Evolutionary conservation across 1,140 invertebrate species (phyloP).

Genomic region (Neodiprion lecontei): DNA sequence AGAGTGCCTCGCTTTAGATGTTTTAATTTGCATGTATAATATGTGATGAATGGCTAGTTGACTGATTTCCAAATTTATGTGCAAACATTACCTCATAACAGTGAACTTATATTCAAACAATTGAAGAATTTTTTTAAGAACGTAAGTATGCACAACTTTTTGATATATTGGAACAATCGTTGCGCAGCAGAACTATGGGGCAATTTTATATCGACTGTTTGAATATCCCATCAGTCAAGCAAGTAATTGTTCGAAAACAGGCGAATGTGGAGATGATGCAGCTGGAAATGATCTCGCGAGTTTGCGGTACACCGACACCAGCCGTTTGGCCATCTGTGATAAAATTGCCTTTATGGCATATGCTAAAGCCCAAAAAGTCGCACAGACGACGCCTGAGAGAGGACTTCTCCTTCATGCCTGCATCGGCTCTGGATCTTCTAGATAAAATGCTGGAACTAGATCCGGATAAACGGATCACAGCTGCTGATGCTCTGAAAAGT

Average conservation of each 20-base stretch:
- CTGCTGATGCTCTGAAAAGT: slow-evolving; percentile 92
- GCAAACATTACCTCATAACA: no score
- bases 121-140: slow-evolving; percentile 17
- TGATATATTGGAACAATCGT: no score
- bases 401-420: slow-evolving; percentile 92
- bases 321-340: slow-evolving; percentile 98
- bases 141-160: background rate
- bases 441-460: slow-evolving; percentile 98
- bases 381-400: slow-evolving; percentile 89
- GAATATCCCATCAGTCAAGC: no score
- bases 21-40: background rate
- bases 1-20: background rate
- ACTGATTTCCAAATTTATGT: slow-evolving; percentile 9
- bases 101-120: slow-evolving; percentile 13
- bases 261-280: slow-evolving; percentile 94
- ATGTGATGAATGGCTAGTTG: background rate
- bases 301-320: slow-evolving; percentile 95
- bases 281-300: slow-evolving; percentile 91
- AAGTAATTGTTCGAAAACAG: slow-evolving; percentile 56
- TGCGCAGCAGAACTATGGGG: no score
- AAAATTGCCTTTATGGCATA: slow-evolving; percentile 90
- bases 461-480: slow-evolving; percentile 91
- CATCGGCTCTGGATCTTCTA: slow-evolving; percentile 87
- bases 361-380: slow-evolving; percentile 90
- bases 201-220: background rate